These are phyloP conservation scores for Callopanchax toddi DNA, from an alignment of 2,113 vertebrate species.

Conservation along the genomic window DNA sequence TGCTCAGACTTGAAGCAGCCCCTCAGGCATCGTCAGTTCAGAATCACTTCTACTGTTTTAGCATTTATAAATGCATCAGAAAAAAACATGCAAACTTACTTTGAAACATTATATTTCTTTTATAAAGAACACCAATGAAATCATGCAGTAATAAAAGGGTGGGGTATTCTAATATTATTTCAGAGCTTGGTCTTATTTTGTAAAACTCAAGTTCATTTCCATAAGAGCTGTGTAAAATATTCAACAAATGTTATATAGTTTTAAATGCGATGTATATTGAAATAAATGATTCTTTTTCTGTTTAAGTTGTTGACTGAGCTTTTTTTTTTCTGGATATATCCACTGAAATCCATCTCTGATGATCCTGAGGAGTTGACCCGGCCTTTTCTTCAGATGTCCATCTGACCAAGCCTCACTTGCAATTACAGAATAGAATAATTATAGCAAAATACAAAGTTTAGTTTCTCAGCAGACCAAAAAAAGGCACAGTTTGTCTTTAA, in stretches of 20 bases:
- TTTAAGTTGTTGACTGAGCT: conserved; percentile 37
- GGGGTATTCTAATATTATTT: conserved; percentile 80
- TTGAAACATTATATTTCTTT: conserved; percentile 79
- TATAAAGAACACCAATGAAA: conserved; percentile 82
- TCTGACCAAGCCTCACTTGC: too few species aligned
- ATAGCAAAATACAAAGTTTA: too few species aligned
- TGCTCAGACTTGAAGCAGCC: conserved; percentile 69
- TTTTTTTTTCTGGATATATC: background rate
- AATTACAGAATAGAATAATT: too few species aligned
- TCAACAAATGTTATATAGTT: conserved; percentile 84
- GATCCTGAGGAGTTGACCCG: too few species aligned
- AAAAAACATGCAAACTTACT: conserved; percentile 53
- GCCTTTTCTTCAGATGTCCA: too few species aligned
- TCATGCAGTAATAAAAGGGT: conserved; percentile 82
- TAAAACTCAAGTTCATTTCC: conserved; percentile 87
- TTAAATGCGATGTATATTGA: conserved; percentile 85
- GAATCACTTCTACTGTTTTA: conserved; percentile 65
- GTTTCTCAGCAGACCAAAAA: too few species aligned
- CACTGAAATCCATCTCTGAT: too few species aligned
- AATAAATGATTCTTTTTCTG: conserved; percentile 80
- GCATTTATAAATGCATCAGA: conserved; percentile 82
- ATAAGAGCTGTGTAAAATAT: conserved; percentile 84
- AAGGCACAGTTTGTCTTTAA: too few species aligned
- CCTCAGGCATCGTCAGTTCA: conserved; percentile 91
- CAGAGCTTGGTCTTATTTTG: conserved; percentile 94